phyloP scores from a whole-genome alignment of 2,113 vertebrate species.

The Ellobius talpinus region DNA sequence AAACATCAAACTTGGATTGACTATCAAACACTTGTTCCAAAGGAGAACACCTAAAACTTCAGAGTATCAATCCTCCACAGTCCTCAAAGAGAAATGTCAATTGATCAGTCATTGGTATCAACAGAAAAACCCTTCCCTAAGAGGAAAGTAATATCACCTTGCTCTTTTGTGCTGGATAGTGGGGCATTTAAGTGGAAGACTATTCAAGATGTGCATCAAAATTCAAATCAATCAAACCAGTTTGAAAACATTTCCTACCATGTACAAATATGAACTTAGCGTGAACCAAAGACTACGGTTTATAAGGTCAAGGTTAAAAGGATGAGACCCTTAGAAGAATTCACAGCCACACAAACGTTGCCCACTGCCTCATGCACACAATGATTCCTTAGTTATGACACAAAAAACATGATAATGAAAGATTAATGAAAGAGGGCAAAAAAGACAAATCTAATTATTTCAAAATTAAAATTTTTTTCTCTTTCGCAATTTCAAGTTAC shows the following conservation, averaged over 20 bases:
- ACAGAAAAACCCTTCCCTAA: background rate
- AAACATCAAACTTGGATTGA: conserved; percentile 17
- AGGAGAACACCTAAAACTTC: background rate
- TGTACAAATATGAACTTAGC: conserved; percentile 32
- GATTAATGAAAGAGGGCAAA: too few species aligned
- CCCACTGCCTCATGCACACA: background rate
- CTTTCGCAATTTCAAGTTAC: background rate
- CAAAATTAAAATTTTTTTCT: conserved; percentile 29
- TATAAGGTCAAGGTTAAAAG: background rate
- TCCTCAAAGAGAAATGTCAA: conserved; percentile 26
- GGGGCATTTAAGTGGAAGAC: background rate
- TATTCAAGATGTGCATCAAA: background rate
- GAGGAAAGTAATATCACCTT: background rate
- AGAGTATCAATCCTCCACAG: background rate
- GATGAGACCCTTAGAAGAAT: background rate
- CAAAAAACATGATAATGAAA: background rate
- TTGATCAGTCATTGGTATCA: background rate
- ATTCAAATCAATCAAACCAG: background rate
- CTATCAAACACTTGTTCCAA: background rate
- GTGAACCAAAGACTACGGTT: background rate
- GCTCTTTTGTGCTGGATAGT: background rate
- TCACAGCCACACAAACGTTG: background rate
- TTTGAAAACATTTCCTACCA: conserved; percentile 17
- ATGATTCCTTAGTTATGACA: background rate
- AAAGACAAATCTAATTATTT: background rate